These are phyloP conservation scores for Tenebrio molitor DNA, from an alignment of 1,140 invertebrate genomes.

Conservation along the genomic window DNA sequence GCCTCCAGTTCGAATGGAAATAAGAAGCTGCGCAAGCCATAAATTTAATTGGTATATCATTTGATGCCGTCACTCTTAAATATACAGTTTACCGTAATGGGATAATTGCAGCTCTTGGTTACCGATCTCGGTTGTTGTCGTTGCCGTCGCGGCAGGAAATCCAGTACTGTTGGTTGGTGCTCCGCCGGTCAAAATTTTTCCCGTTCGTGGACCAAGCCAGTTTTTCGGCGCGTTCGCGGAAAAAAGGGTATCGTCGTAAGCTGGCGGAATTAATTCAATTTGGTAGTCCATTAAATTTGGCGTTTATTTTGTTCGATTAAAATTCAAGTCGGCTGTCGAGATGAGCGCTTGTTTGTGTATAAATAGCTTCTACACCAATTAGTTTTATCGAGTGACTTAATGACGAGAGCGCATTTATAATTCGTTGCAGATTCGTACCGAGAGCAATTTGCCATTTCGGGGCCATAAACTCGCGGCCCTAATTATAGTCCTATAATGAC, in stretches of 20 bases:
- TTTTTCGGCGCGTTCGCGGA: not conserved
- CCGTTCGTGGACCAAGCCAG: not conserved
- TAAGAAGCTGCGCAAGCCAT: slow-evolving; percentile 42
- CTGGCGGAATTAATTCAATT: slow-evolving; percentile 39
- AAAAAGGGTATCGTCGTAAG: slow-evolving; percentile 6
- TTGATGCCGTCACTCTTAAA: slow-evolving; percentile 40
- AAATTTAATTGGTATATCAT: slow-evolving; percentile 45
- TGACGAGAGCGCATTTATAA: slow-evolving; percentile 27
- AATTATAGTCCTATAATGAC: slow-evolving; percentile 42
- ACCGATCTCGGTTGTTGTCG: slow-evolving; percentile 25
- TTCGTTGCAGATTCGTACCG: slow-evolving; percentile 22
- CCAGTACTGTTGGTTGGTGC: no score
- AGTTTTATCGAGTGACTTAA: slow-evolving; percentile 40
- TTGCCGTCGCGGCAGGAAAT: slow-evolving; percentile 20
- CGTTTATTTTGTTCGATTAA: slow-evolving; percentile 40
- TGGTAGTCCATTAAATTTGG: slow-evolving; percentile 40
- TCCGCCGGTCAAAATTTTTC: not conserved
- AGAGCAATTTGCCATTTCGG: slow-evolving; percentile 28
- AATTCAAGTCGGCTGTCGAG: slow-evolving; percentile 38
- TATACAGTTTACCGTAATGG: slow-evolving; percentile 38
- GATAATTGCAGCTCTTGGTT: slow-evolving; percentile 35
- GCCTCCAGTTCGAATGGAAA: slow-evolving; percentile 38
- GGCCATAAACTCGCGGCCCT: slow-evolving; percentile 20
- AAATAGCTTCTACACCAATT: slow-evolving; percentile 40
- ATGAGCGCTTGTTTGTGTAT: slow-evolving; percentile 38